Evolutionary conservation across 2,888 invertebrate genomes (phyloP).

Genomic region (Lampropteryx suffumata): DNA sequence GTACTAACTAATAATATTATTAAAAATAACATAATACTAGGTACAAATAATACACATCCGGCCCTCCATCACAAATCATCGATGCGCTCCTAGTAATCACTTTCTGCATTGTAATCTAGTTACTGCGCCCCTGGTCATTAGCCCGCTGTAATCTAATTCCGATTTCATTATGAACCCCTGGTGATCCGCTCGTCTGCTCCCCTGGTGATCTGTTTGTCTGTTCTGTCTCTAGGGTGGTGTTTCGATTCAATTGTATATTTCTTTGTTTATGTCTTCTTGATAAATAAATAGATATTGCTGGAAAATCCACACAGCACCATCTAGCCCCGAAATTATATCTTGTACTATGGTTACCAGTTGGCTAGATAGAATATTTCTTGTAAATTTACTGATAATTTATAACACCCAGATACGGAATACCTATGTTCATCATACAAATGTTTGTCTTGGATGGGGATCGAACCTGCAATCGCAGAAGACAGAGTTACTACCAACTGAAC

Average conservation of each 20-base stretch:
- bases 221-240: slow-evolving; percentile 20
- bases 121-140: slow-evolving; percentile 60
- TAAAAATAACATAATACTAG: too few species aligned
- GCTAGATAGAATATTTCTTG: too few species aligned
- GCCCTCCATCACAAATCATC: slow-evolving; percentile 38
- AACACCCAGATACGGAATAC: too few species aligned
- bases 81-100: slow-evolving; percentile 36
- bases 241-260: slow-evolving; percentile 18
- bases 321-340: too few species aligned
- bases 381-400: too few species aligned
- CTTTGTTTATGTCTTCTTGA: slow-evolving; percentile 8
- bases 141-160: slow-evolving; percentile 65
- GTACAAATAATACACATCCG: neutral
- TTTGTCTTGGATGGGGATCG: too few species aligned
- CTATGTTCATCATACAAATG: too few species aligned
- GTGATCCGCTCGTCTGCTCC: slow-evolving; percentile 34
- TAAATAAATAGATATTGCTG: neutral
- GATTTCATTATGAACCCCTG: slow-evolving; percentile 64
- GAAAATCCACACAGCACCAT: too few species aligned
- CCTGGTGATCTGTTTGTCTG: slow-evolving; percentile 37
- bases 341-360: too few species aligned
- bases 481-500: too few species aligned
- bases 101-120: slow-evolving; percentile 51
- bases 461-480: too few species aligned
- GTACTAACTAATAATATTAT: too few species aligned